A percentile compares a stretch with the other conserved stretches of the same genome.
These are phyloP conservation scores for Tryphoninae sp. DNA, from an alignment of 2,888 invertebrate species.

Conservation along the genomic window DNA sequence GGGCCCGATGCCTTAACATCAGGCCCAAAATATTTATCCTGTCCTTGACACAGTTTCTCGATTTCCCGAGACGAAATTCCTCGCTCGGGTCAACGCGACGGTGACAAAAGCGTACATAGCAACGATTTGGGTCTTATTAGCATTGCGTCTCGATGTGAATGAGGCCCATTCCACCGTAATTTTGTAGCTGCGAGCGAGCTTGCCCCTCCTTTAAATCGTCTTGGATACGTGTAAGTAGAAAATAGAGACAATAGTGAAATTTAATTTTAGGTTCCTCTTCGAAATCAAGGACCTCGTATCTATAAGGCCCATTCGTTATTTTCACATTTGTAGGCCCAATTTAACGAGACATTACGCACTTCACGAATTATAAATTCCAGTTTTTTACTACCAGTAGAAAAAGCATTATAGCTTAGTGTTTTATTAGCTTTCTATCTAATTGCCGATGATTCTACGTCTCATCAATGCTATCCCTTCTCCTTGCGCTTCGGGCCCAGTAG, in stretches of 20 bases:
- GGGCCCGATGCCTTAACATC: background rate
- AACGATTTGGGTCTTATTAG: slow-evolving; percentile 55
- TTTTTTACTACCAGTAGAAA: too few species aligned
- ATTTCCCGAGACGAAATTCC: slow-evolving; percentile 22
- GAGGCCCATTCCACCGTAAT: slow-evolving; percentile 18
- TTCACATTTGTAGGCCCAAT: too few species aligned
- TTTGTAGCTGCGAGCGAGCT: background rate
- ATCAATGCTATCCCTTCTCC: background rate
- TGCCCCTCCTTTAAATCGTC: background rate
- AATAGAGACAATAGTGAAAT: too few species aligned
- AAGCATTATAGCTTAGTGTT: background rate
- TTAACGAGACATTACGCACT: too few species aligned
- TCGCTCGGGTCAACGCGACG: background rate
- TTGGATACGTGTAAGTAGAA: background rate
- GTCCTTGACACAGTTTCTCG: slow-evolving; percentile 10
- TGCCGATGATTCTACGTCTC: background rate
- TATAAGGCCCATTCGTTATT: too few species aligned
- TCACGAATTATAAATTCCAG: too few species aligned
- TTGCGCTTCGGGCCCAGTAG: slow-evolving; percentile 11
- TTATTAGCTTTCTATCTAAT: background rate
- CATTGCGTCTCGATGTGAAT: slow-evolving; percentile 38
- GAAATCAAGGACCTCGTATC: too few species aligned
- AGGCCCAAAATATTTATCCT: background rate
- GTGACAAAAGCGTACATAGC: slow-evolving; percentile 33
- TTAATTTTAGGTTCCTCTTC: too few species aligned